Conservation (phyloP, 2,113 vertebrate species). For the Carlito syrichta region DNA sequence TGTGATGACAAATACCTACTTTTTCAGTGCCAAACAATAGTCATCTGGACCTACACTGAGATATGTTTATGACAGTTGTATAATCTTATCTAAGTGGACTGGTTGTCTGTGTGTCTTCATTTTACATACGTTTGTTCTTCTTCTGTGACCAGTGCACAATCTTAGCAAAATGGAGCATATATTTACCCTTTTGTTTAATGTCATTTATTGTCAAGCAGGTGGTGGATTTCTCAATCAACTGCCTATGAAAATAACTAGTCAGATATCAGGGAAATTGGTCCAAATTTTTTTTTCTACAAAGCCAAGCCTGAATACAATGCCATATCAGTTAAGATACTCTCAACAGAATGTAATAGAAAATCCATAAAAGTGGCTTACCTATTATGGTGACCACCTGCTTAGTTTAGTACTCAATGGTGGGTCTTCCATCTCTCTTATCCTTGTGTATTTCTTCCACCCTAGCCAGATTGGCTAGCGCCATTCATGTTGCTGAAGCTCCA, state of each 20-base stretch:
- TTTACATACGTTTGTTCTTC: not conserved
- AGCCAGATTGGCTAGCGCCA: not conserved
- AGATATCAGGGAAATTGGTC: not conserved
- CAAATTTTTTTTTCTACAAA: not conserved
- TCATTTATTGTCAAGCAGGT: not conserved
- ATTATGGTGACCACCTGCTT: not conserved
- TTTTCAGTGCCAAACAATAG: not conserved
- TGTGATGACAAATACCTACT: not conserved
- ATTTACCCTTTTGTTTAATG: not conserved
- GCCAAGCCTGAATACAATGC: not conserved
- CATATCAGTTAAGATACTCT: not conserved
- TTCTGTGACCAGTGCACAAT: not conserved
- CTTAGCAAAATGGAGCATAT: not conserved
- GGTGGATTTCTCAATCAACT: not conserved
- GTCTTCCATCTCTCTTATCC: not conserved
- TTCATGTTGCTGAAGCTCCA: not conserved
- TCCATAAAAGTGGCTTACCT: not conserved
- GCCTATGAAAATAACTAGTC: not conserved
- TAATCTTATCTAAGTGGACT: not conserved
- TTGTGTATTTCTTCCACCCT: not conserved
- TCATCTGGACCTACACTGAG: not conserved
- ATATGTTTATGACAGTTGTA: not conserved
- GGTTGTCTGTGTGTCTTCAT: not conserved
- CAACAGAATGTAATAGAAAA: not conserved
- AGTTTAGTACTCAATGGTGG: not conserved